Base-by-base conservation (phyloP, 2,113 vertebrate genomes). In the Pituophis catenifer region DNA sequence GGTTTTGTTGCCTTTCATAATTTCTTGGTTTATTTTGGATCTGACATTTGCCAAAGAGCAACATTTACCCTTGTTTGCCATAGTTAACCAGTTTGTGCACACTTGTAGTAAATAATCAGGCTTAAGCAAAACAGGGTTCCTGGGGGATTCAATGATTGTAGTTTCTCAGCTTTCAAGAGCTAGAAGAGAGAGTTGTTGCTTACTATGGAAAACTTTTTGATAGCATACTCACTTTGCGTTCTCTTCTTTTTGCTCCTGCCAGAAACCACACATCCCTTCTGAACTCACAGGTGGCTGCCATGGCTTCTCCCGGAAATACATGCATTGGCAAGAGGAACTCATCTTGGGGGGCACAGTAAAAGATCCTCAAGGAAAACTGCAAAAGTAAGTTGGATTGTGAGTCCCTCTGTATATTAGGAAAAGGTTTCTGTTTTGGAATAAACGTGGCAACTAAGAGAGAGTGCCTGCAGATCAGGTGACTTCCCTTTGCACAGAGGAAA, bases 301-400 rank as follows among this genome's bases (percentile, higher is more conserved):
- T 0, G 99, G 99, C 96, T 99, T 99, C 97, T 99, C 99, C 95
- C 98, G 97, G 97, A 99, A 99, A 97, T 99, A 99, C 97, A 99
- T 99, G 99, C 99, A 99, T 97, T 99, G 99, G 99, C 99, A 99
- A 96, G 99, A 99, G 97, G 99, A 99, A 96, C 96, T 99, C 97
- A 98, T 99, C 97, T 97, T 99, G 92, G 99, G 99, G 0, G 99
- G 99, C 93, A 97, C 97, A 1, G 95, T 98, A 94, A 99, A 98
- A 97, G 98, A 98, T 96, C 96, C 97, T 90, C 98, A 98, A 96
- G 98, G 99, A 93, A 96, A 97, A 95, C 97, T 99, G 95, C 97
- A 98, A 96, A 99, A 99, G 99, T 99, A 92, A 96, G 96, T 89
- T 89, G 11, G 15, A 62, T 85, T 93, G 91, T 65, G 92, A 94